Percentiles rank a stretch among this genome's conserved stretches.
phyloP scores from a whole-genome alignment of 1,140 invertebrate genomes.

The Musca vetustissima region DNA sequence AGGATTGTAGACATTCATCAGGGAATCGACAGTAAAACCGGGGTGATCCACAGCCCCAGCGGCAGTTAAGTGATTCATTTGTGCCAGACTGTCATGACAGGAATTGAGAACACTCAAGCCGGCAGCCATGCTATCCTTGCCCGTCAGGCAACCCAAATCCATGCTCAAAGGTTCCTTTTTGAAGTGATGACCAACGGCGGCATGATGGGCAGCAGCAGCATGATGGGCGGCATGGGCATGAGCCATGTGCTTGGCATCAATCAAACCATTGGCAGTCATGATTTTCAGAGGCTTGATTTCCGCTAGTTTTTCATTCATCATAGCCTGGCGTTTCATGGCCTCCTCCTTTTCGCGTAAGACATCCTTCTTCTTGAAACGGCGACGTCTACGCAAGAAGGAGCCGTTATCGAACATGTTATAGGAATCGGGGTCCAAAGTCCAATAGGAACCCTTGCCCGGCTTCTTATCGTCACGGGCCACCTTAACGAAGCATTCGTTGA shows the following conservation, averaged over 20 bases:
- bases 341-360: constrained; percentile 86
- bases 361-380: constrained; percentile 96
- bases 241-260: constrained; percentile 52
- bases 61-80: constrained; percentile 51
- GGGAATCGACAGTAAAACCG: constrained; percentile 54
- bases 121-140: constrained; percentile 47
- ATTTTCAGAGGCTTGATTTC: constrained; percentile 55
- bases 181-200: constrained; percentile 29
- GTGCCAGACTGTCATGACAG: constrained; percentile 53
- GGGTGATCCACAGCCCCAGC: constrained; percentile 45
- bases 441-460: constrained; percentile 95
- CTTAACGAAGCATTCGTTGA: constrained; percentile 99
- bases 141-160: constrained; percentile 48
- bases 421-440: constrained; percentile 94
- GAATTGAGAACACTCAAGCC: constrained; percentile 47
- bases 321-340: constrained; percentile 71
- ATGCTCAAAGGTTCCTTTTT: constrained; percentile 50
- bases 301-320: constrained; percentile 54
- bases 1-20: constrained; percentile 56
- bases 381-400: constrained; percentile 84
- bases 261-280: constrained; percentile 49
- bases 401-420: constrained; percentile 99
- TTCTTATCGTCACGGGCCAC: constrained; percentile 90
- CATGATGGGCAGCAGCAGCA: not conserved
- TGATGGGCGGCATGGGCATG: constrained; percentile 35